Base-by-base conservation (phyloP, 2,888 invertebrate genomes). In the Hydroisotoma schaefferi region DNA sequence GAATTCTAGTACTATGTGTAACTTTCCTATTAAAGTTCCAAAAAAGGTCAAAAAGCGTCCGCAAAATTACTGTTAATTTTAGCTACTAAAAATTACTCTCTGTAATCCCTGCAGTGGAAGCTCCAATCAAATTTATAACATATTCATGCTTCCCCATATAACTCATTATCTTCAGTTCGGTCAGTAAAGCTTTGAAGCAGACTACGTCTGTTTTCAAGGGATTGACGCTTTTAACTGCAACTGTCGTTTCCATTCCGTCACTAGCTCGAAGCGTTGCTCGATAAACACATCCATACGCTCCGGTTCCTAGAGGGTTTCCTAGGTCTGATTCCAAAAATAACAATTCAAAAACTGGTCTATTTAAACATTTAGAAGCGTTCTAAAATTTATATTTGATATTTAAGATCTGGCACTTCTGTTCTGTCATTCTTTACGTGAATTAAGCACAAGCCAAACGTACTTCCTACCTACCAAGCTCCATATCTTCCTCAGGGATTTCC, bases 141-240 rank as follows among this genome's bases (percentile, higher is more conserved):
- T 65, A 37, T 3, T 59, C 59, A 57, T 65, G 65, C 8, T 47
- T 53, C 38, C 61, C 61, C 29, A 65, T 40, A 29, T 51, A 59
- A 12, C 53, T 55, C 65, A 65, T 65, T 10, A 65, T 49, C 33
- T 65, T 65, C 40, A 65, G 38, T 28, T 65, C 65, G 10, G 59
- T 40, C 1, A 65, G 27, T 15, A 65, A 38, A 2, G 65, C 61
- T 46, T 65, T 65, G 38, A 65, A 65, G 18, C 53, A 53, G 4
- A 46, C 23, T 5, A 59, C 57, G 28, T 65, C 61, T 23, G 52
- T 18, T 1, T 54, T 12, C 1, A 49, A 55, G 18, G 56, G 55
- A 33, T 65, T 46, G 8, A 55, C 43, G 2, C 56, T 65, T 55
- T 65, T 65, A 2, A 61, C 57, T 20, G 65, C 65, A 4, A 57